These are phyloP conservation scores for Pseudorasbora parva DNA, from an alignment of 2,113 vertebrate genomes.

Conservation along the genomic window DNA sequence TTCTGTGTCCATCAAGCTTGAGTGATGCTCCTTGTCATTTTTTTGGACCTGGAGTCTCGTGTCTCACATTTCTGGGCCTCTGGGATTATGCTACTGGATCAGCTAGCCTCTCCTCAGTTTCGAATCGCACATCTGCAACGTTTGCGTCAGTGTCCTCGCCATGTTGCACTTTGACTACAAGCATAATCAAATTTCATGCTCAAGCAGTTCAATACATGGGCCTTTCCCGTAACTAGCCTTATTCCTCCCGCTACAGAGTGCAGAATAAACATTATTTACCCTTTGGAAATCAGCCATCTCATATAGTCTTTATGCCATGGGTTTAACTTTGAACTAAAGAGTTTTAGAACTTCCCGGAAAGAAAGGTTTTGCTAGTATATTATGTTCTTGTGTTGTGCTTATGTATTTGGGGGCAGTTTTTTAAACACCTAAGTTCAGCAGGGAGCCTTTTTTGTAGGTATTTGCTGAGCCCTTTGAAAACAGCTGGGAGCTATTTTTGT, in stretches of 20 bases:
- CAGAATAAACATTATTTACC: conserved; percentile 48
- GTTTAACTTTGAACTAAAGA: conserved; percentile 21
- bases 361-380: neutral
- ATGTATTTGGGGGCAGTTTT: neutral
- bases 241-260: conserved; percentile 52
- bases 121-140: neutral
- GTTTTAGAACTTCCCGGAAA: conserved; percentile 6
- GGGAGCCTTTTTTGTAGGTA: neutral
- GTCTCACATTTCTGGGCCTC: neutral
- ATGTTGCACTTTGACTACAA: conserved; percentile 49
- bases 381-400: neutral
- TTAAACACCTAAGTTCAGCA: conserved; percentile 8
- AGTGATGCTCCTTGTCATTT: neutral
- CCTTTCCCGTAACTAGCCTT: conserved; percentile 54
- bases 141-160: conserved; percentile 22
- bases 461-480: conserved; percentile 38
- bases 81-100: neutral
- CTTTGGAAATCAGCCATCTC: conserved; percentile 19
- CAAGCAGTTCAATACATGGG: conserved; percentile 62
- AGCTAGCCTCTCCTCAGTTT: neutral
- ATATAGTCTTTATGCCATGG: neutral
- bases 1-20: neutral
- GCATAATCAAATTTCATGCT: conserved; percentile 72
- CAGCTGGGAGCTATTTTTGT: conserved; percentile 41
- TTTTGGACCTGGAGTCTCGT: neutral